Evolutionary conservation across 1,140 invertebrate species (phyloP), one percentile per base, ranked within the genome.

Genomic region (Pissodes strobi): DNA sequence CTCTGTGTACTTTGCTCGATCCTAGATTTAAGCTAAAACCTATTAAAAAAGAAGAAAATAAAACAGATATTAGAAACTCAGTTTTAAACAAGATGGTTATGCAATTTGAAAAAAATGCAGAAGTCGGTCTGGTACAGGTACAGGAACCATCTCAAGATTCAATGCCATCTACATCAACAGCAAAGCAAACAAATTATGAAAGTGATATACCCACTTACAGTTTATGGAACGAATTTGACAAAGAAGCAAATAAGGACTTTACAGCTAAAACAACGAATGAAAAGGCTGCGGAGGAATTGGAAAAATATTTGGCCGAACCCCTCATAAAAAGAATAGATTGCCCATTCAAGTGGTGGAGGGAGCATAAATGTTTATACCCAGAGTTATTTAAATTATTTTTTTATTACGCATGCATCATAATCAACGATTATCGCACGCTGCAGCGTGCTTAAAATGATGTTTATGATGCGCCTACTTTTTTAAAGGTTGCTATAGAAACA

Each of bases 361-460:
- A 59, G 2, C n/a, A 59, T 38, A 2, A 6, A 49, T 23, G 4
- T 23, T 3, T 48, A 6, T 59, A 48, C 21, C 57, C 21, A 22
- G 51, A 46, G 53, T 59, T 76, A 22, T 13, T 9, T 12, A 41
- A 73, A 65, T 45, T 70, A 43, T 60, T 61, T 46, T 17, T 52
- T 6, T 56, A 15, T 2, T n/a, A n/a, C n/a, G n/a, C n/a, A n/a
- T n/a, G n/a, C n/a, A n/a, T n/a, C n/a, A n/a, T n/a, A n/a, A n/a
- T n/a, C n/a, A n/a, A n/a, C n/a, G n/a, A n/a, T n/a, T n/a, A n/a
- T n/a, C n/a, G n/a, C n/a, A n/a, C n/a, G n/a, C n/a, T n/a, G n/a
- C n/a, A n/a, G n/a, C n/a, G n/a, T n/a, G n/a, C n/a, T n/a, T n/a
- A n/a, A n/a, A n/a, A n/a, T n/a, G n/a, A n/a, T n/a, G n/a, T n/a